phyloP scores from a whole-genome alignment of 2,113 vertebrate genomes.

The Toxotes chatareus region DNA sequence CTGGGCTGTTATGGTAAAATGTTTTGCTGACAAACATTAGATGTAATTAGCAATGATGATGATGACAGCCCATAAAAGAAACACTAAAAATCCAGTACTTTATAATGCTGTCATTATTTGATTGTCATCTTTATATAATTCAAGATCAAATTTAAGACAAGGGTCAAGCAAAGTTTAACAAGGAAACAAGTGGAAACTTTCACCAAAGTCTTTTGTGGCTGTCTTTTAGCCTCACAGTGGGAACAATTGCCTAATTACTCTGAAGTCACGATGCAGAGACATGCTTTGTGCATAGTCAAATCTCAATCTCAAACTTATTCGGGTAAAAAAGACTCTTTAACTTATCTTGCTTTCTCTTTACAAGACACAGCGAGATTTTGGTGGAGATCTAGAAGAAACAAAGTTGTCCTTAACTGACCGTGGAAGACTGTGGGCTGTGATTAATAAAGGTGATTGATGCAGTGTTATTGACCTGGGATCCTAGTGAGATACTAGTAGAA shows the following conservation, averaged over 20 bases:
- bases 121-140: slow-evolving; percentile 9
- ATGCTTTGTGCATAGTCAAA: neutral
- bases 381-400: neutral
- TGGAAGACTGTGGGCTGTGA: neutral
- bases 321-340: neutral
- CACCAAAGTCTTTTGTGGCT: neutral
- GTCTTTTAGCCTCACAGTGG: neutral
- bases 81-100: neutral
- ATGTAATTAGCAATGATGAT: slow-evolving; percentile 17
- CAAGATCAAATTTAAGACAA: neutral
- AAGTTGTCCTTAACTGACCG: neutral
- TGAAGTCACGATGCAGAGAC: neutral
- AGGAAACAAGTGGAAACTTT: neutral
- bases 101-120: neutral
- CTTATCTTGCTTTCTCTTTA: neutral
- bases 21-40: neutral
- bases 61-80: neutral
- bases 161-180: slow-evolving; percentile 21
- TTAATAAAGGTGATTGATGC: slow-evolving; percentile 23
- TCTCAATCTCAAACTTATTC: neutral
- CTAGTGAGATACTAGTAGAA: neutral
- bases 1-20: neutral
- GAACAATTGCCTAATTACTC: neutral
- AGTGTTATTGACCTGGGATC: slow-evolving; percentile 2
- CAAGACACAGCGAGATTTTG: neutral